These are phyloP conservation scores for Lutraria rhynchaena DNA, from an alignment of 1,140 invertebrate genomes.

Conservation along the genomic window DNA sequence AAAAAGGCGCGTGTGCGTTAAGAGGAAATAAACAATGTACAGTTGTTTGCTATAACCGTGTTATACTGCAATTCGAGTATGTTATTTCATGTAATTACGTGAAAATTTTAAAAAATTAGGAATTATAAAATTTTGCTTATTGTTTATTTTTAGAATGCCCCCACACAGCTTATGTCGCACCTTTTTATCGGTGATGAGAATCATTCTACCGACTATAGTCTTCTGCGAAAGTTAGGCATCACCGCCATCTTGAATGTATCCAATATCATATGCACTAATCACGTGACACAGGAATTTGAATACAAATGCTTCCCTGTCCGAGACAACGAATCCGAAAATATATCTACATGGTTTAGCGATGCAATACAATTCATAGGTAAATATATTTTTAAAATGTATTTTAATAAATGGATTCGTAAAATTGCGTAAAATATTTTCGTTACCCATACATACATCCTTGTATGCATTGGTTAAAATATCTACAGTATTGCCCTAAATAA, in stretches of 20 bases:
- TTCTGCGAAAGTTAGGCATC: constrained; percentile 79
- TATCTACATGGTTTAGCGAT: constrained; percentile 79
- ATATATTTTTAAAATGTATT: constrained; percentile 20
- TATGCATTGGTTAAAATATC: too few species aligned
- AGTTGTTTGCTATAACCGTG: too few species aligned
- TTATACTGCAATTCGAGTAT: too few species aligned
- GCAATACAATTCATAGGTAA: constrained; percentile 83
- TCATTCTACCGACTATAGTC: constrained; percentile 77
- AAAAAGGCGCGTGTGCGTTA: too few species aligned
- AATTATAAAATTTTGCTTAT: not conserved
- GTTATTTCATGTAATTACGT: too few species aligned
- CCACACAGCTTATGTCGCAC: constrained; percentile 82
- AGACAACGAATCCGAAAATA: constrained; percentile 80
- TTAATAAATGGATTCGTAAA: too few species aligned
- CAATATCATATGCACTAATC: constrained; percentile 76
- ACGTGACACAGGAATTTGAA: constrained; percentile 77
- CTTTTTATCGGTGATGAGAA: constrained; percentile 81
- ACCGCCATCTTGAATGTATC: constrained; percentile 83
- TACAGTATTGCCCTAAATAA: too few species aligned
- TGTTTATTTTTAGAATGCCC: constrained; percentile 45
- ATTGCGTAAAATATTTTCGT: too few species aligned
- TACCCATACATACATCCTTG: too few species aligned
- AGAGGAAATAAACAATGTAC: too few species aligned
- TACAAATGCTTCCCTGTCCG: constrained; percentile 82
- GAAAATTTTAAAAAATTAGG: too few species aligned